Evolutionary conservation across 2,888 invertebrate species (phyloP).

Genomic region (Ischnura elegans): DNA sequence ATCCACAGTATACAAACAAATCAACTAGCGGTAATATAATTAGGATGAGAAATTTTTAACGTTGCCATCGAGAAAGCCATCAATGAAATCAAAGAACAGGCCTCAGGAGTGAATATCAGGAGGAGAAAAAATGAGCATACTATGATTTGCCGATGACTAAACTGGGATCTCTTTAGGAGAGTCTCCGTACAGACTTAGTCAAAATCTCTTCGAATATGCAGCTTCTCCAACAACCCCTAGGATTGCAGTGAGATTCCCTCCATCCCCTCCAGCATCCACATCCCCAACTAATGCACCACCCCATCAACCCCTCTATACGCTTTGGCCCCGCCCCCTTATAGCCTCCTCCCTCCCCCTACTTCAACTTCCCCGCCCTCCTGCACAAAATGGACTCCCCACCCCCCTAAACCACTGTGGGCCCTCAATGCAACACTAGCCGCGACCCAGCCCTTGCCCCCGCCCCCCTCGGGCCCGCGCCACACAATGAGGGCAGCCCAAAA

Average conservation of each 20-base stretch:
- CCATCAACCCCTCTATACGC: not conserved
- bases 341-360: not conserved
- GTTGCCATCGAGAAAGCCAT: too few relatives aligned
- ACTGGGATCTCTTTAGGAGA: too few relatives aligned
- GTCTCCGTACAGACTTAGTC: not conserved
- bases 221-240: not conserved
- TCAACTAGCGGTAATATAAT: too few relatives aligned
- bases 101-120: too few relatives aligned
- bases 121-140: not conserved
- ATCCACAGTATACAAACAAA: too few relatives aligned
- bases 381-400: constrained; percentile 7
- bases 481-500: not conserved
- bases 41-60: too few relatives aligned
- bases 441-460: constrained; percentile 23
- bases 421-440: constrained; percentile 58
- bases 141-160: too few relatives aligned
- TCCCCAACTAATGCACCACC: not conserved
- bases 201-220: not conserved
- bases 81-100: too few relatives aligned
- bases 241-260: not conserved
- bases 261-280: not conserved
- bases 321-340: constrained; percentile 34
- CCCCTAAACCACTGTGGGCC: not conserved
- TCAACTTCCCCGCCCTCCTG: not conserved
- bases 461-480: constrained; percentile 47